Evolutionary conservation across 2,113 vertebrate genomes (phyloP), one percentile per base, ranked within the genome.

Genomic region (Python bivittatus): DNA sequence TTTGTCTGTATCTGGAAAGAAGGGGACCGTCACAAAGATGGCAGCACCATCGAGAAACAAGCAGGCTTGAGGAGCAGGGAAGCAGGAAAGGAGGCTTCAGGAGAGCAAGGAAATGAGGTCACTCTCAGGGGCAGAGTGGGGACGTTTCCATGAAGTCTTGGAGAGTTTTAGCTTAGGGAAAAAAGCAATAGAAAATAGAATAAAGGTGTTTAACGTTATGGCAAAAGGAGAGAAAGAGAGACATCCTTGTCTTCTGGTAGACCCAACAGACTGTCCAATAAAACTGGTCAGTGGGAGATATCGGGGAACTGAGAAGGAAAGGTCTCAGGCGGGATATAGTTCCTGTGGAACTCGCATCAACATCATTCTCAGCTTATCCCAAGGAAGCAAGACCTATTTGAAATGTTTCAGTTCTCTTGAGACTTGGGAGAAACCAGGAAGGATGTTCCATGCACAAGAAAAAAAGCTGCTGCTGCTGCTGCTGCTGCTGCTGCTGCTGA

Each of bases 1-100:
- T 86, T 92, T 15, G 0, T 94, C 97, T 0, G 94, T 85, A 15
- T 95, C 98, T 97, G 12, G 0, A 20, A 33, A 44, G 20, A 27
- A 25, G 1, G 0, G 9, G 6, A 60, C 25, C 2, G 1, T 29
- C 27, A 13, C 6, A 10, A 48, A 27, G 3, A 6, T 8, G 8
- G 23, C 68, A 9, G 17, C 33, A 38, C 60, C 38, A 6, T 48
- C 2, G 12, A 29, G 7, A n/a, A 17, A 6, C 0, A 54, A 1
- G 23, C 23, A 13, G 0, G 1, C 0, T 1, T 0, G 0, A 38
- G 72, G 25, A 33, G 27, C 0, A 15, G 11, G 25, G 23, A 3
- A 58, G 44, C n/a, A 64, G 61, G 25, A 27, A 0, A 1, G 53
- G 7, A 8, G 6, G 13, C 7, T 23, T 6, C 12, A 29, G 53